Evolutionary conservation across 2,797 vertebrate genomes (phyloP), one percentile per base, ranked within the genome.

Genomic region (Smutsia temminckii): DNA sequence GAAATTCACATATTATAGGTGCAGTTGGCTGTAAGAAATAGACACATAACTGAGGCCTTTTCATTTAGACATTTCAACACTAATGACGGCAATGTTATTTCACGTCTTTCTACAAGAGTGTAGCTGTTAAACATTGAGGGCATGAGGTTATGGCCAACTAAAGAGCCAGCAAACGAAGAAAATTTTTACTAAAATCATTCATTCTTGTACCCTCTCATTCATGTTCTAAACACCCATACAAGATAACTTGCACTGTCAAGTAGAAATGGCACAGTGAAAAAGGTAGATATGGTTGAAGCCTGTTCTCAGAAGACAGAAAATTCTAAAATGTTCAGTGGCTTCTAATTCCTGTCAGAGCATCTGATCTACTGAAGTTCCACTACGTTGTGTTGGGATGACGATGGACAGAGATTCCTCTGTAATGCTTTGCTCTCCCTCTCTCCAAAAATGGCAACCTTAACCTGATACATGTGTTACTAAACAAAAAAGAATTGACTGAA

Each of bases 1-100:
- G 99, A 98, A 99, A 99, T 29, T 99, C 99, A 98, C 99, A 99
- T 97, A 99, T 99, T 97, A 99, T 97, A 91, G 99, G 98, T 96
- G 99, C 99, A 80, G 99, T 99, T 66, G 99, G 99, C 99, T 99
- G 96, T 95, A 87, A 79, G 94, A 91, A 91, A 80, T 14, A 95
- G 75, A 8, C 53, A 91, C 32, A 68, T 1, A 27, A 75, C 11
- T 94, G 49, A 93, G 10, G 6, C 17, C 2, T 88, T n/a, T 85
- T 61, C 18, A 17, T 32, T 29, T 72, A 42, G 89, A 34, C 59
- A 63, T 72, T 64, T 37, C 37, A 51, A 93, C 74, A 66, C 12
- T 61, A 71, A 85, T 21, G 42, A 87, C 0, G 63, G 25, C 23
- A 74, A 77, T 11, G 59, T 18, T 75, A 87, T 20, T 86, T 89